phyloP scores from a whole-genome alignment of 2,797 vertebrate genomes.

The Phrynocephalus guinanensis region DNA sequence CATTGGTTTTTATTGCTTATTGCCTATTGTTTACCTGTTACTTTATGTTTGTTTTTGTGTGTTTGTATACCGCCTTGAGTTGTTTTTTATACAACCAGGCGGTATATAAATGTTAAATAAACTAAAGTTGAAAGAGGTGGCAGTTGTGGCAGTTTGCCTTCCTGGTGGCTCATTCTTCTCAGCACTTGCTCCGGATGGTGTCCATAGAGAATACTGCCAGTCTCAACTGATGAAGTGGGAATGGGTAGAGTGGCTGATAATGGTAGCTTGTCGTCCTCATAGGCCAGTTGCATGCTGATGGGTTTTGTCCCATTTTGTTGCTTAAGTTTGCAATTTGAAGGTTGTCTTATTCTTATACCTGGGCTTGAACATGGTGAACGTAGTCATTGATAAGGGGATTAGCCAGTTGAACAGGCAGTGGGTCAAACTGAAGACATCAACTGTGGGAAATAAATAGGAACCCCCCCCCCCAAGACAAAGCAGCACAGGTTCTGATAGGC shows the following conservation, averaged over 20 bases:
- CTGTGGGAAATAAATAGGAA: neutral
- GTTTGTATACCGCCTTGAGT: too few species aligned
- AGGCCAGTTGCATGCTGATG: neutral
- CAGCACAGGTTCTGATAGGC: neutral
- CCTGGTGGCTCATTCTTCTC: neutral
- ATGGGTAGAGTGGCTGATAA: neutral
- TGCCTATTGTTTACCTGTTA: too few species aligned
- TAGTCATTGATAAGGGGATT: neutral
- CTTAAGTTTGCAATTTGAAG: neutral
- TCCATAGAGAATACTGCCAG: neutral
- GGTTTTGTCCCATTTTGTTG: neutral
- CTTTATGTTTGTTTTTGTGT: too few species aligned
- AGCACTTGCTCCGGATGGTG: neutral
- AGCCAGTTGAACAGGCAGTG: too few species aligned
- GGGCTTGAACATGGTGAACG: neutral
- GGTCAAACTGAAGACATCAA: neutral
- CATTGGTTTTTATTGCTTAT: too few species aligned
- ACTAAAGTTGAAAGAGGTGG: neutral
- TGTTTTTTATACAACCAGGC: too few species aligned
- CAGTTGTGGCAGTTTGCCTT: neutral
- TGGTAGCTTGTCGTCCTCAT: neutral
- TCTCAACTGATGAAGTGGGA: neutral
- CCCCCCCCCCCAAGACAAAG: neutral
- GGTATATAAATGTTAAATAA: too few species aligned
- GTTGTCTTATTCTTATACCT: neutral